These are phyloP conservation scores for Phoxinus dragarum DNA, from an alignment of 2,797 vertebrate genomes.

Conservation along the genomic window DNA sequence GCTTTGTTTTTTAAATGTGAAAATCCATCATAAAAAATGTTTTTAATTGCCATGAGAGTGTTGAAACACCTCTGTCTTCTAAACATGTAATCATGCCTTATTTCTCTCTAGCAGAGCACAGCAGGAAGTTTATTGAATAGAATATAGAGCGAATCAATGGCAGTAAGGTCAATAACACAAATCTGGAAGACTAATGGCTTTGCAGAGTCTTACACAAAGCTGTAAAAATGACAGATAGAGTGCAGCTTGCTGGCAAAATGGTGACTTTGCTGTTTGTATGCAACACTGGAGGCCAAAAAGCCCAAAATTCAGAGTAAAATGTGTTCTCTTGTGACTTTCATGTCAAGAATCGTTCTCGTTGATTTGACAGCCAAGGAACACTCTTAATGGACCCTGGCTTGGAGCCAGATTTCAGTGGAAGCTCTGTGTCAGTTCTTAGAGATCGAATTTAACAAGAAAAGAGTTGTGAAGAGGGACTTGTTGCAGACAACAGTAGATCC, in stretches of 20 bases:
- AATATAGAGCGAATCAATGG: constrained; percentile 11
- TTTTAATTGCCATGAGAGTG: neutral
- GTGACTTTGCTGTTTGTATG: neutral
- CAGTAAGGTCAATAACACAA: neutral
- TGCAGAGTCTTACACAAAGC: constrained; percentile 8
- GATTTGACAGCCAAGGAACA: constrained; percentile 11
- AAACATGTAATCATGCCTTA: neutral
- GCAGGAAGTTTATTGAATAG: neutral
- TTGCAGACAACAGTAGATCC: neutral
- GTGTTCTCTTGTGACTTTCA: constrained; percentile 20
- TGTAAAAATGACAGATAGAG: constrained; percentile 33
- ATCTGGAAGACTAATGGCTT: constrained; percentile 1
- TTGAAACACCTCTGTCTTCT: neutral
- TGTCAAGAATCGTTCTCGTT: neutral
- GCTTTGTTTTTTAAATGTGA: neutral
- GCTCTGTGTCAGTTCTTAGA: neutral
- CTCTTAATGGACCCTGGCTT: neutral
- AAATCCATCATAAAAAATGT: neutral
- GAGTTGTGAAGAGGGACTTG: neutral
- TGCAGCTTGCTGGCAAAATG: constrained; percentile 1
- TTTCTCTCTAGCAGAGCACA: neutral
- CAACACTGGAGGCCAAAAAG: neutral
- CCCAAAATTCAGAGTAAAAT: neutral
- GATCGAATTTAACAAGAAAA: constrained; percentile 15
- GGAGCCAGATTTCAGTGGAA: neutral